These are phyloP conservation scores for Heterodera carotae DNA, from an alignment of 1,140 invertebrate species.

Conservation along the genomic window DNA sequence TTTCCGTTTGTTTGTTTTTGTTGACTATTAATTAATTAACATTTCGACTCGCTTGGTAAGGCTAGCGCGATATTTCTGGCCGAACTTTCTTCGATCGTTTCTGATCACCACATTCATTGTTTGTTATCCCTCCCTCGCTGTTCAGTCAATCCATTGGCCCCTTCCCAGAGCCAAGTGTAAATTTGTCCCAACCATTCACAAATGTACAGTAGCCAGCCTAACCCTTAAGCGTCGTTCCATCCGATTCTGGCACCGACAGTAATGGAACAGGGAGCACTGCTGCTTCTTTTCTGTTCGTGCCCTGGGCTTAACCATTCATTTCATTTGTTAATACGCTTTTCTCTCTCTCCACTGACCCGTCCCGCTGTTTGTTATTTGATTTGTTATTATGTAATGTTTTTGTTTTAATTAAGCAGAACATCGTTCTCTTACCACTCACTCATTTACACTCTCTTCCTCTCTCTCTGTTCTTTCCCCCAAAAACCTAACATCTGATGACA, in stretches of 20 bases:
- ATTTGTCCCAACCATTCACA: background rate
- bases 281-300: background rate
- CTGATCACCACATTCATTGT: background rate
- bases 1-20: background rate
- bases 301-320: background rate
- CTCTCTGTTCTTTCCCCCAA: background rate
- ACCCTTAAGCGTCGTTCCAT: too few relatives aligned
- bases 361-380: background rate
- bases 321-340: background rate
- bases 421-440: background rate
- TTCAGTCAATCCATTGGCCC: background rate
- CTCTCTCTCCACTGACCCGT: background rate
- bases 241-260: too few relatives aligned
- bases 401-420: background rate
- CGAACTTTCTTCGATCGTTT: background rate
- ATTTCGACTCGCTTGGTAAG: background rate
- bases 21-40: background rate
- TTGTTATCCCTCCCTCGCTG: background rate
- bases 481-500: too few relatives aligned
- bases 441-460: background rate
- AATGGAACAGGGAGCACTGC: background rate
- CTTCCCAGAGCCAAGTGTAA: background rate
- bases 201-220: background rate
- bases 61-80: conserved; percentile 3
- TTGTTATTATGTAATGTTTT: background rate